A percentile compares a stretch with the other conserved stretches of the same genome.
These are phyloP conservation scores for Euphydryas editha DNA, from an alignment of 2,888 invertebrate genomes.

Conservation along the genomic window DNA sequence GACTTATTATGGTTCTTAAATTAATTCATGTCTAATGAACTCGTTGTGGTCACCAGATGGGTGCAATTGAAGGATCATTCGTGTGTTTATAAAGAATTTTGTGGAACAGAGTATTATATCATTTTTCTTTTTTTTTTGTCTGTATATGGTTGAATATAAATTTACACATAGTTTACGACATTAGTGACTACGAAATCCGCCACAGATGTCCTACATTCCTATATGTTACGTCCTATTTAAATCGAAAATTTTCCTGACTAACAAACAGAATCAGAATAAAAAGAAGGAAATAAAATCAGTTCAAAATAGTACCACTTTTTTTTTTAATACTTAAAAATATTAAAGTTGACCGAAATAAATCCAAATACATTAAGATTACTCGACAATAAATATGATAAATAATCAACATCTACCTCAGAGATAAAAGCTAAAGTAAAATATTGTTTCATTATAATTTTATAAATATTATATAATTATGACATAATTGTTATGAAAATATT, in stretches of 20 bases:
- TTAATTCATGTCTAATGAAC: conserved; percentile 46
- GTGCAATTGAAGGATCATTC: conserved; percentile 28
- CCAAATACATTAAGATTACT: neutral
- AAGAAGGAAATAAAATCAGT: neutral
- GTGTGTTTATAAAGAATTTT: conserved; percentile 13
- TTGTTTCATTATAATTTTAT: neutral
- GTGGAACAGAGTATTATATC: neutral
- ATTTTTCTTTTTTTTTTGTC: neutral
- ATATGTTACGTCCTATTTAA: neutral
- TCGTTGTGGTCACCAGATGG: conserved; percentile 37
- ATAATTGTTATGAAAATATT: too few species aligned
- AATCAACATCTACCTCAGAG: neutral
- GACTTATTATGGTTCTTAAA: conserved; percentile 43
- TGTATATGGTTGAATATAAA: neutral
- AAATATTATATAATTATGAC: neutral
- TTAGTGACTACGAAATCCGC: neutral
- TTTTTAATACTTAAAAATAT: neutral
- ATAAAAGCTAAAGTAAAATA: neutral
- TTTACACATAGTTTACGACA: neutral
- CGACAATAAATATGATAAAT: too few species aligned
- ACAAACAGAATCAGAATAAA: too few species aligned
- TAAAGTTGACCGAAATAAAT: neutral
- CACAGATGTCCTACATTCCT: too few species aligned
- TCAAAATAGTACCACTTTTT: too few species aligned
- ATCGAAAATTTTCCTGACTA: neutral